Conservation (phyloP, 1,140 invertebrate species). For the Drosophila subobscura region DNA sequence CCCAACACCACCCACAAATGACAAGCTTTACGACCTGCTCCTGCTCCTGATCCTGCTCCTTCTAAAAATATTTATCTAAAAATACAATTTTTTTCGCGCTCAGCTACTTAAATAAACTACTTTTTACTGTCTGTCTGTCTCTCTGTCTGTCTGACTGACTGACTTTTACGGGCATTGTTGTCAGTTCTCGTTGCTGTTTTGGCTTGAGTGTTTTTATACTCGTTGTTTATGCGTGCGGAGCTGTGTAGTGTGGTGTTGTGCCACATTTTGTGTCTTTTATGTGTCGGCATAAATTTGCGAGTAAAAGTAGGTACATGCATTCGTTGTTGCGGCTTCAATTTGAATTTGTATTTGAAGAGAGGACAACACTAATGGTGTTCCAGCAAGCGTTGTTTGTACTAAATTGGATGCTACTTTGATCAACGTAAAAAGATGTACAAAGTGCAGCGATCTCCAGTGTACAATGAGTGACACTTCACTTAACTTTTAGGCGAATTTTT, state of each 20-base stretch:
- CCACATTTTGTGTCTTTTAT: conserved; percentile 51
- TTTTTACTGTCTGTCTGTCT: conserved; percentile 43
- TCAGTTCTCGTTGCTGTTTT: conserved; percentile 16
- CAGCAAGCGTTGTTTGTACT: too few relatives aligned
- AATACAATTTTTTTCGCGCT: conserved; percentile 60
- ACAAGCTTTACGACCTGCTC: conserved; percentile 50
- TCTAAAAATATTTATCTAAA: conserved; percentile 25
- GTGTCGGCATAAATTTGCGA: conserved; percentile 63
- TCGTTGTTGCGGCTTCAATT: conserved; percentile 29
- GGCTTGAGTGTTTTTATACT: conserved; percentile 26
- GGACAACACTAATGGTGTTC: conserved; percentile 1
- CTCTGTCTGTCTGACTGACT: background rate
- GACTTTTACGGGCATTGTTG: conserved; percentile 46
- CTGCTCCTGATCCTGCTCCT: conserved; percentile 2
- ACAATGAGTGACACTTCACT: too few relatives aligned
- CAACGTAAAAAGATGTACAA: too few relatives aligned
- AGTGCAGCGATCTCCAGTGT: too few relatives aligned
- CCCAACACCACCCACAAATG: too few relatives aligned
- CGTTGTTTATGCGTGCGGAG: too few relatives aligned
- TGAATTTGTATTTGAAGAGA: conserved; percentile 24
- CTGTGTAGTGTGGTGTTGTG: background rate
- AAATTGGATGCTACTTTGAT: too few relatives aligned
- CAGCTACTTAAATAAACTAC: conserved; percentile 77
- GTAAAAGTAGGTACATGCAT: conserved; percentile 11
- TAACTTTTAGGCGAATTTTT: too few relatives aligned